Conservation (phyloP, 2,113 vertebrate species). For the Ondatra zibethicus region DNA sequence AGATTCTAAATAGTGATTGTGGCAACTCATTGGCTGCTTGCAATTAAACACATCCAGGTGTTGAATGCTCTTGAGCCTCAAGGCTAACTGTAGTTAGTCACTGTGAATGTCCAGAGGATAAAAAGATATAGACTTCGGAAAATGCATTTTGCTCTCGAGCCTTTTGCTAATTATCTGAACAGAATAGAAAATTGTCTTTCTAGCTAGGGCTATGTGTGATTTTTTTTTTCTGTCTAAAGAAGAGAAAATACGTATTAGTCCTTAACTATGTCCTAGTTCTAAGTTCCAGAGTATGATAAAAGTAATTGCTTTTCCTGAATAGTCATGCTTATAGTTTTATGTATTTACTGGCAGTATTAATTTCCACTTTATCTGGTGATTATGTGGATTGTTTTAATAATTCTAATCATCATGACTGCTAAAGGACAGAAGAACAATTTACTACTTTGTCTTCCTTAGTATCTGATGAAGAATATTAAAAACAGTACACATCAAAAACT, state of each 20-base stretch:
- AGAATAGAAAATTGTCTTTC: slow-evolving; percentile 35
- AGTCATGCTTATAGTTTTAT: neutral
- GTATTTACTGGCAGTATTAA: neutral
- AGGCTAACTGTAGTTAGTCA: neutral
- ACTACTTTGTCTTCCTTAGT: neutral
- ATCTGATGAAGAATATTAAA: neutral
- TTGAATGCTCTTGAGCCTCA: neutral
- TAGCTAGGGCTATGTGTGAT: neutral
- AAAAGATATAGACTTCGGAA: neutral
- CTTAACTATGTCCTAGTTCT: neutral
- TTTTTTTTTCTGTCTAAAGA: neutral
- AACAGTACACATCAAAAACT: neutral
- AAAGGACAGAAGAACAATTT: neutral
- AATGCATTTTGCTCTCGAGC: slow-evolving; percentile 17
- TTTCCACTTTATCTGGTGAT: neutral
- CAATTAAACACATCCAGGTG: slow-evolving; percentile 5
- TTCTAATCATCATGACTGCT: neutral
- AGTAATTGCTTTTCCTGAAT: neutral
- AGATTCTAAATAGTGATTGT: slow-evolving; percentile 16
- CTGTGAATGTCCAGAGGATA: neutral
- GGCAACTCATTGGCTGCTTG: neutral
- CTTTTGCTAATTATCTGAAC: slow-evolving; percentile 38
- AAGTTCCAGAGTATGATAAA: neutral
- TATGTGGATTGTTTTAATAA: neutral
- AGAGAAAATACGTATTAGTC: neutral